phyloP scores from a whole-genome alignment of 1,140 invertebrate species.

The Daktulosphaira vitifoliae region DNA sequence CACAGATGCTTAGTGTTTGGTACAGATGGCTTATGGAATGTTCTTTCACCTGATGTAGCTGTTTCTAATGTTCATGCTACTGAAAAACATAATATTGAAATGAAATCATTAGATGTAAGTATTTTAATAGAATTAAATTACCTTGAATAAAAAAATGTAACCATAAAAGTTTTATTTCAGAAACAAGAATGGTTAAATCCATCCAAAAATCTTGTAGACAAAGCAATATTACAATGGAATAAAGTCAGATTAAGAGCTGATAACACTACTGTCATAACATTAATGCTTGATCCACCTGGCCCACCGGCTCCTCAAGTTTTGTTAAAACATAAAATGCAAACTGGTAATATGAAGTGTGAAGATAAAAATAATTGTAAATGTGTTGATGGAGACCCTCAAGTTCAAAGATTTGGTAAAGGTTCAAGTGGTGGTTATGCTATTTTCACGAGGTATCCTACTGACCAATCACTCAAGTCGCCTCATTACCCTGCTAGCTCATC shows the following conservation, averaged over 20 bases:
- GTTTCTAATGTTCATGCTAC: constrained; percentile 74
- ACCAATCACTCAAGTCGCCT: constrained; percentile 4
- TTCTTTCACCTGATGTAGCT: constrained; percentile 74
- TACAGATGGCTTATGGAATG: constrained; percentile 95
- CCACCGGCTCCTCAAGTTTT: constrained; percentile 48
- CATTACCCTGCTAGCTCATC: constrained; percentile 6
- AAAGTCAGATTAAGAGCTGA: constrained; percentile 77
- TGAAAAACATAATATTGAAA: constrained; percentile 65
- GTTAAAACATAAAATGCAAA: constrained; percentile 23
- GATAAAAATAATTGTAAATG: constrained; percentile 16
- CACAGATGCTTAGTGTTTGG: constrained; percentile 87
- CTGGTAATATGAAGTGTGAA: constrained; percentile 31
- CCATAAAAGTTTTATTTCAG: constrained; percentile 2
- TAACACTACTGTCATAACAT: constrained; percentile 88
- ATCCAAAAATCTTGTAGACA: constrained; percentile 79
- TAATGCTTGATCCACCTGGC: constrained; percentile 85
- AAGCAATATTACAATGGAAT: constrained; percentile 70
- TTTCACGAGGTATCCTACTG: constrained; percentile 25
- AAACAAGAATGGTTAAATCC: constrained; percentile 68
- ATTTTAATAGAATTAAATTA: constrained; percentile 41
- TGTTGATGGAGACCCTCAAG: constrained; percentile 27
- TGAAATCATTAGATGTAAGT: constrained; percentile 28
- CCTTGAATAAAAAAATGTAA: background rate
- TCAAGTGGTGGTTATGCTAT: constrained; percentile 25
- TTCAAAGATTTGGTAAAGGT: constrained; percentile 30